Conservation (phyloP, 1,140 invertebrate species). For the Nasonia giraulti region DNA sequence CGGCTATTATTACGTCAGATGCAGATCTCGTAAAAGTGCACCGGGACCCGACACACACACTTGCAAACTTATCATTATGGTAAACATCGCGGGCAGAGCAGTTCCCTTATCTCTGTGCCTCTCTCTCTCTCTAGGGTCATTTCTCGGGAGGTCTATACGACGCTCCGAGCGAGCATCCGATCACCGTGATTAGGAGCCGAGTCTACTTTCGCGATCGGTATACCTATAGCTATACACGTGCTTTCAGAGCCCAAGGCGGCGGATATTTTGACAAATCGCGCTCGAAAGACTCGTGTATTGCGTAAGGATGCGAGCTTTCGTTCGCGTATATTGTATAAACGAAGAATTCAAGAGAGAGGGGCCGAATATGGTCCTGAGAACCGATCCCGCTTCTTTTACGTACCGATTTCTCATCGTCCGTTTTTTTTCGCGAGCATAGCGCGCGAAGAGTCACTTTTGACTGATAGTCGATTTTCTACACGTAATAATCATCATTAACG, state of each 20-base stretch:
- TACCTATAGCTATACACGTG: background rate
- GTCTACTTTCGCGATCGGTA: background rate
- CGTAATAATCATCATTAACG: slow-evolving; percentile 13
- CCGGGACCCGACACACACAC: background rate
- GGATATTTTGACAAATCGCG: background rate
- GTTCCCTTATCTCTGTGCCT: background rate
- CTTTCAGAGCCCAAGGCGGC: background rate
- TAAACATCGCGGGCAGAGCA: slow-evolving; percentile 31
- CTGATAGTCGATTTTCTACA: slow-evolving; percentile 25
- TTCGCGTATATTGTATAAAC: no score
- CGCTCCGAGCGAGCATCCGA: slow-evolving; percentile 7
- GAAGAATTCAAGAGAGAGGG: background rate
- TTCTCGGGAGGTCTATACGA: slow-evolving; percentile 13
- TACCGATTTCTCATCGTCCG: background rate
- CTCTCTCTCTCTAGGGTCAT: slow-evolving; percentile 13
- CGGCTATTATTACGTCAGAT: slow-evolving; percentile 1
- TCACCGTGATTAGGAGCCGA: slow-evolving; percentile 34
- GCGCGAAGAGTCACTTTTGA: background rate
- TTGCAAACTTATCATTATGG: slow-evolving; percentile 38
- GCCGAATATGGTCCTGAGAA: background rate
- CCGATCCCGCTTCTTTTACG: background rate
- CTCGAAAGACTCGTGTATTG: background rate
- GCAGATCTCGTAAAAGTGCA: slow-evolving; percentile 4
- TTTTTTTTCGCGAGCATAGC: background rate
- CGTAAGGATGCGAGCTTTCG: background rate